Percentiles rank a stretch among this genome's conserved stretches.
Conservation (phyloP, 2,888 invertebrate genomes). For the Sarcophaga variegata region DNA sequence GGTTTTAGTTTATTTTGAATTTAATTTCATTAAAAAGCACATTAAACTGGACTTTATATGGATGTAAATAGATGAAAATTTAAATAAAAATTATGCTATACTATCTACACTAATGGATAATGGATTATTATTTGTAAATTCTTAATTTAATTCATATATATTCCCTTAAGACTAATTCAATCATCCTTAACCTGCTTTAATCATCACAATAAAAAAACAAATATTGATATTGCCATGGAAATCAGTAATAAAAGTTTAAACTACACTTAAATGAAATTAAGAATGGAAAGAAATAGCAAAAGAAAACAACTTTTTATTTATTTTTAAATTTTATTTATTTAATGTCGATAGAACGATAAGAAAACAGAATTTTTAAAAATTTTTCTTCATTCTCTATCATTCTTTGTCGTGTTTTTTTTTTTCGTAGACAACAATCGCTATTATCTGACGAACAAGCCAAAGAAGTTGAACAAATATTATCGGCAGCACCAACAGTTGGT, state of each 20-base stretch:
- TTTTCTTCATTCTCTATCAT: slow-evolving; percentile 24
- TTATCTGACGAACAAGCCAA: slow-evolving; percentile 95
- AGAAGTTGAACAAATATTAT: slow-evolving; percentile 91
- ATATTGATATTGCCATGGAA: not conserved
- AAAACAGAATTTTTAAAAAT: slow-evolving; percentile 15
- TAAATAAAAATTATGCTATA: too few relatives aligned
- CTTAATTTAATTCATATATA: too few relatives aligned
- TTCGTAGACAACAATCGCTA: slow-evolving; percentile 88
- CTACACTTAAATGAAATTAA: not conserved
- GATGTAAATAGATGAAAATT: too few relatives aligned
- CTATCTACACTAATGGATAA: too few relatives aligned
- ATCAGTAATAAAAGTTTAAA: slow-evolving; percentile 13
- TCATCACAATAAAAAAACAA: not conserved
- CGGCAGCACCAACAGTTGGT: slow-evolving; percentile 82
- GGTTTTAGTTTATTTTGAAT: too few relatives aligned
- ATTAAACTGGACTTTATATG: too few relatives aligned
- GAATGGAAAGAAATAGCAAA: not conserved
- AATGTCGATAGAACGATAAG: not conserved
- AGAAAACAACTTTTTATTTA: not conserved
- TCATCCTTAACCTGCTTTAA: not conserved
- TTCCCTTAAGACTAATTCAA: not conserved
- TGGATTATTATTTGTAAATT: too few relatives aligned
- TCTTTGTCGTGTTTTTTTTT: slow-evolving; percentile 33
- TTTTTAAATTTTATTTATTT: slow-evolving; percentile 10
- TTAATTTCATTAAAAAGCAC: too few relatives aligned